Percentiles rank a stretch among this genome's conserved stretches.
Evolutionary conservation across 2,888 invertebrate genomes (phyloP).

Genomic region (Caenorhabditis drosophilae): DNA sequence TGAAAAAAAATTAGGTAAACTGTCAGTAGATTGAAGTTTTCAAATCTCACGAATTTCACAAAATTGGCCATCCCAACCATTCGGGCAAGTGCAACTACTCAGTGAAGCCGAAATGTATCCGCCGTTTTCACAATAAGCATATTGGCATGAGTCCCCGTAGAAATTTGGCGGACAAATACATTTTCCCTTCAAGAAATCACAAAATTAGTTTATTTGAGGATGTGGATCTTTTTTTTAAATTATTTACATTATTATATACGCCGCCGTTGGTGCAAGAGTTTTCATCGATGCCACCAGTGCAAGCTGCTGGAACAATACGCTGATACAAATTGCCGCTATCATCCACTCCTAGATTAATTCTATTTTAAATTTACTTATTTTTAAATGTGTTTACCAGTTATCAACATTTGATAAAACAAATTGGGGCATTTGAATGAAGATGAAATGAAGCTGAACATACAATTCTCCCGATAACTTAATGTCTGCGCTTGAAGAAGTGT

Average conservation of each 20-base stretch:
- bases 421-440: slow-evolving; percentile 44
- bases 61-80: slow-evolving; percentile 39
- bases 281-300: slow-evolving; percentile 30
- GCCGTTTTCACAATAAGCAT: slow-evolving; percentile 43
- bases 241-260: slow-evolving; percentile 30
- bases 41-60: slow-evolving; percentile 45
- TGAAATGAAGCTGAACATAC: slow-evolving; percentile 48
- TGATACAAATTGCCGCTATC: slow-evolving; percentile 52
- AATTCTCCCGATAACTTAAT: slow-evolving; percentile 28
- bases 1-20: slow-evolving; percentile 11
- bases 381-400: slow-evolving; percentile 25
- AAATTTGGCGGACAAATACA: slow-evolving; percentile 51
- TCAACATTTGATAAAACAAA: slow-evolving; percentile 41
- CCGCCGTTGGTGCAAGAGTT: slow-evolving; percentile 56
- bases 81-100: slow-evolving; percentile 32
- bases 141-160: slow-evolving; percentile 41
- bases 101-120: slow-evolving; percentile 29
- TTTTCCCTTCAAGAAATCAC: too few species aligned
- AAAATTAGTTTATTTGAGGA: too few species aligned
- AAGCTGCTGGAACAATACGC: slow-evolving; percentile 48
- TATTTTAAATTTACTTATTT: slow-evolving; percentile 8
- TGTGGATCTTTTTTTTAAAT: too few species aligned
- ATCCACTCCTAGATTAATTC: slow-evolving; percentile 42
- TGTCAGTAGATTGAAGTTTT: neutral
- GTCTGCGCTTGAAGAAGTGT: slow-evolving; percentile 37